Conservation (phyloP, 2,113 vertebrate species). For the Phainopepla nitens region DNA sequence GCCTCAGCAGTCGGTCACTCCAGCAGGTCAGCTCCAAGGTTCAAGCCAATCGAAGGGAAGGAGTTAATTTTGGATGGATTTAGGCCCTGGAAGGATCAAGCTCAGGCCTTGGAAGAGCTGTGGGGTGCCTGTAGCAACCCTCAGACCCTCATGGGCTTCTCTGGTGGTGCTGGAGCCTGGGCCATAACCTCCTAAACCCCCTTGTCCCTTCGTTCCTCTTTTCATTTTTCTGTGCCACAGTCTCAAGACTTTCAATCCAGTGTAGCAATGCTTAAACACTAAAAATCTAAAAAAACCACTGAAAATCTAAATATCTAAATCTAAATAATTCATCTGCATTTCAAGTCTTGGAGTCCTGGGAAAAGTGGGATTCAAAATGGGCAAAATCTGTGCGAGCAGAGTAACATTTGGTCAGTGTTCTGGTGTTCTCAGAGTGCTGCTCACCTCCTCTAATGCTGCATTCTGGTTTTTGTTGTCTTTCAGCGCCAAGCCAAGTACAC, state of each 20-base stretch:
- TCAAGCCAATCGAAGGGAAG: background rate
- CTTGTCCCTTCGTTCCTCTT: background rate
- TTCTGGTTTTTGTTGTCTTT: background rate
- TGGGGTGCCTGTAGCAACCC: background rate
- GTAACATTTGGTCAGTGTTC: background rate
- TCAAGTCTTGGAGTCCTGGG: conserved; percentile 14
- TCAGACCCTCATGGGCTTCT: background rate
- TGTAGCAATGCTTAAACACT: background rate
- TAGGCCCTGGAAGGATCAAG: background rate
- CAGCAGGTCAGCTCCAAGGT: background rate
- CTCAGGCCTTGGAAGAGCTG: background rate
- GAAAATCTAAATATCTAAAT: no score
- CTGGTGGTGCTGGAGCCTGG: background rate
- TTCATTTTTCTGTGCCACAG: background rate
- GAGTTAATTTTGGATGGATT: background rate
- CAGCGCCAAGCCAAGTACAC: conserved; percentile 98
- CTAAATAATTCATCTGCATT: background rate
- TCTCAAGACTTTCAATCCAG: background rate
- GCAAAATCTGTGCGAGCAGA: background rate
- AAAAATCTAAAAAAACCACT: no score
- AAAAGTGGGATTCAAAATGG: conserved; percentile 3
- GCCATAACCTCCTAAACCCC: background rate
- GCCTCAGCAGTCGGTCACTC: accelerated
- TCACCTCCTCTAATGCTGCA: background rate
- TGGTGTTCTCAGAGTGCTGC: background rate